phyloP scores from a whole-genome alignment of 2,888 invertebrate species.

The Listrodromus nycthemerus region DNA sequence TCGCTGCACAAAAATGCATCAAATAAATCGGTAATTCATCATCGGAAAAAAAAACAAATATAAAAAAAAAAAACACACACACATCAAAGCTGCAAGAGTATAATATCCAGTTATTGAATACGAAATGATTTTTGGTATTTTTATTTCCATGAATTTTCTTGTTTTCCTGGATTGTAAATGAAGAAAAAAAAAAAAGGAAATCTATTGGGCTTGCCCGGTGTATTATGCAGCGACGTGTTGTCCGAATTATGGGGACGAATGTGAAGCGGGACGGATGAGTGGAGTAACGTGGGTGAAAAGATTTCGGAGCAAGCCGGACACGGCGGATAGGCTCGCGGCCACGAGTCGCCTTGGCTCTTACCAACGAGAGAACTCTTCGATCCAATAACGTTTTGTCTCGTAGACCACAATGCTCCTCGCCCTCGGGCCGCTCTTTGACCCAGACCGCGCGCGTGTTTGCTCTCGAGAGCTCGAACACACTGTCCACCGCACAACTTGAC shows the following conservation, averaged over 20 bases:
- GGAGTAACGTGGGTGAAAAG: not conserved
- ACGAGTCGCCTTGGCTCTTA: conserved; percentile 38
- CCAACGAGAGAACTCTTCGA: conserved; percentile 15
- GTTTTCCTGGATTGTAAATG: too few relatives aligned
- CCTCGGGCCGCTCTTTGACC: conserved; percentile 56
- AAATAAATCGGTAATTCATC: conserved; percentile 45
- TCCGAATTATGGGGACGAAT: too few relatives aligned
- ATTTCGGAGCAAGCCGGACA: not conserved
- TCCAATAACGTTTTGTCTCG: conserved; percentile 37
- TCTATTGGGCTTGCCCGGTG: too few relatives aligned
- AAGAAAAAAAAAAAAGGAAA: too few relatives aligned
- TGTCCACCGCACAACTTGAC: conserved; percentile 29
- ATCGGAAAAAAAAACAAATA: conserved; percentile 3
- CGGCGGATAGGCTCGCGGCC: conserved; percentile 1
- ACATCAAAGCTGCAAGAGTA: not conserved
- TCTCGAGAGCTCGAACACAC: not conserved
- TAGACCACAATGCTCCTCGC: conserved; percentile 30
- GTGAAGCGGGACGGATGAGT: not conserved
- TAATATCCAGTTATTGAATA: not conserved
- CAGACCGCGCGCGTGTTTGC: conserved; percentile 48
- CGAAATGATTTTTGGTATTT: not conserved
- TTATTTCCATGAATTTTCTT: not conserved
- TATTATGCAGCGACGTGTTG: too few relatives aligned
- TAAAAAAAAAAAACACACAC: conserved; percentile 27
- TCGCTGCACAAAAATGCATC: conserved; percentile 39